Conservation (phyloP, 2,888 invertebrate genomes). For the Euspilapteryx auroguttella region DNA sequence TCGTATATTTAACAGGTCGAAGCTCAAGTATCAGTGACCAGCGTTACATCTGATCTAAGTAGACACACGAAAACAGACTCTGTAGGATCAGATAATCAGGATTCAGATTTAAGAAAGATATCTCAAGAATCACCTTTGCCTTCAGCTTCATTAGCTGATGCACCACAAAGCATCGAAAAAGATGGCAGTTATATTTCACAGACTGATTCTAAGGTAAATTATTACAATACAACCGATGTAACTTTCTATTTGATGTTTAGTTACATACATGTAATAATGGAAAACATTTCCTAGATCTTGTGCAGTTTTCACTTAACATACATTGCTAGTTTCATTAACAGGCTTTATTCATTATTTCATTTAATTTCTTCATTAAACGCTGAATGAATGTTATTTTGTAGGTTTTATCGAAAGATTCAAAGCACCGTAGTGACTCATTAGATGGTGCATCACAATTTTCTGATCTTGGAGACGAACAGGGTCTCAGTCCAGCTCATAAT, state of each 20-base stretch:
- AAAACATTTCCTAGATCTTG: no score
- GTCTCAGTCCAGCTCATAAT: slow-evolving; percentile 40
- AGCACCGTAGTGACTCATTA: slow-evolving; percentile 50
- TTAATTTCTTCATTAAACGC: no score
- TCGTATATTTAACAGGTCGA: slow-evolving; percentile 25
- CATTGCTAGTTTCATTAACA: no score
- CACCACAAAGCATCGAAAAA: slow-evolving; percentile 49
- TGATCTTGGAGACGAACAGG: slow-evolving; percentile 53
- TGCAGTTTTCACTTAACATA: no score
- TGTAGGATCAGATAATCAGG: slow-evolving; percentile 38
- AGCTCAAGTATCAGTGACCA: slow-evolving; percentile 30
- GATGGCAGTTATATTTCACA: slow-evolving; percentile 51
- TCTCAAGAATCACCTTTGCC: slow-evolving; percentile 40
- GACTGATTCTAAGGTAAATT: slow-evolving; percentile 48
- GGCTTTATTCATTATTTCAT: no score
- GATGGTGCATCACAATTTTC: slow-evolving; percentile 55
- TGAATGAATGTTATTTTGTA: slow-evolving; percentile 12
- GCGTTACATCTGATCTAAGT: slow-evolving; percentile 38
- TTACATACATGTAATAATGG: no score
- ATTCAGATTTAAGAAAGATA: slow-evolving; percentile 23
- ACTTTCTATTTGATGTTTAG: no score
- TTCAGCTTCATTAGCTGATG: slow-evolving; percentile 45
- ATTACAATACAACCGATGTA: slow-evolving; percentile 2
- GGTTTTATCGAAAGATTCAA: slow-evolving; percentile 47
- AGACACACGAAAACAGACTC: slow-evolving; percentile 50